Evolutionary conservation across 2,113 vertebrate species (phyloP), one percentile per base, ranked within the genome.

Genomic region (Tetrao urogallus): DNA sequence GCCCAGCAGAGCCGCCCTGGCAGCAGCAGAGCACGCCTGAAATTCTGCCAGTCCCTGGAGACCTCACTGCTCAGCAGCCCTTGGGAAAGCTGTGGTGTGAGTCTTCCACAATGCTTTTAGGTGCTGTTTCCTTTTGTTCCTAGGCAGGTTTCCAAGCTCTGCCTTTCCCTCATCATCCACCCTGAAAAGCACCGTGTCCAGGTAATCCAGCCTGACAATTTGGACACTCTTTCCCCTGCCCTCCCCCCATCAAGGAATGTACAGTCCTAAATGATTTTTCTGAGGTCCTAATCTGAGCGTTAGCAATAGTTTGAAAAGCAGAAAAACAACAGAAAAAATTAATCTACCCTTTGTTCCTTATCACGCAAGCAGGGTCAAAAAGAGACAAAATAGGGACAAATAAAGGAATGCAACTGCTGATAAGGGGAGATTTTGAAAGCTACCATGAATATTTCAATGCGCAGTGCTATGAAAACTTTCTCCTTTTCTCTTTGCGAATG

Each of bases 11-110:
- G 56, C 43, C 63, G 45, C n/a, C n/a, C 20, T 74, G n/a, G n/a
- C 45, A 81, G 8, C 0, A 0, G 13, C 24, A 82, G 32, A 20
- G 0, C 0, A 0, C 3, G 20, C 48, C 32, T 88, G 48, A 92
- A 77, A 90, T 77, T 5, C 30, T n/a, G 24, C 56, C 47, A 12
- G 47, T 11, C 17, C 43, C 87, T 34, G 30, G 16, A 80, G 16
- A 73, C 5, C 34, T 80, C 4, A 2, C 30, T 24, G 48, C 32
- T 36, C 8, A 36, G 52, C 38, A 21, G 19, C 63, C n/a, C 13
- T 24, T 3, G 8, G 20, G 47, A 79, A 78, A 88, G 32, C 13
- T 2, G 2, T 21, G 67, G 42, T 69, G 25, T 4, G 8, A 45
- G 7, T 20, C 45, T 56, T 67, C 19, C 56, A 67, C 71, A 63